A percentile compares a stretch with the other conserved stretches of the same genome.
Conservation (phyloP, 2,888 invertebrate species). For the Serripes groenlandicus region DNA sequence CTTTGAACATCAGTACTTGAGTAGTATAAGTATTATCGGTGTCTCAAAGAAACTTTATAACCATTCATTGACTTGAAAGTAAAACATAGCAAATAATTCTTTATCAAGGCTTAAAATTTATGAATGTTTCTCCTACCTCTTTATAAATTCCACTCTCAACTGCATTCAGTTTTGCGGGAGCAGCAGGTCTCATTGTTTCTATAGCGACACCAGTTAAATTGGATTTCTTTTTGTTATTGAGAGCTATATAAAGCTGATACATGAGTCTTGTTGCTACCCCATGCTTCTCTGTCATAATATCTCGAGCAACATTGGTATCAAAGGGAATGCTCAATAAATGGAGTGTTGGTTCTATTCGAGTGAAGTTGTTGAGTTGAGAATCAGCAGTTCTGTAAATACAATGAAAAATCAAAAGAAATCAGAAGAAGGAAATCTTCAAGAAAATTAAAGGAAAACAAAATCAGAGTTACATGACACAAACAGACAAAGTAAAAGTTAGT, state of each 20-base stretch:
- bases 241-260: slow-evolving; percentile 86
- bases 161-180: slow-evolving; percentile 85
- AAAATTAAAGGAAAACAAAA: too few species aligned
- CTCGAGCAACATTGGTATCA: slow-evolving; percentile 86
- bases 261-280: slow-evolving; percentile 85
- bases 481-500: too few species aligned
- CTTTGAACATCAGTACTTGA: too few species aligned
- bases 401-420: too few species aligned
- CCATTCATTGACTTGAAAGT: too few species aligned
- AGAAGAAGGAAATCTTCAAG: too few species aligned
- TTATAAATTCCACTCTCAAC: slow-evolving; percentile 85
- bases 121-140: too few species aligned
- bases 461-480: too few species aligned
- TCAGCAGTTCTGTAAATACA: slow-evolving; percentile 82
- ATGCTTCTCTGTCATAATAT: slow-evolving; percentile 86
- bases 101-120: too few species aligned
- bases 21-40: too few species aligned
- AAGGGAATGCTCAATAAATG: slow-evolving; percentile 85
- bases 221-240: slow-evolving; percentile 85
- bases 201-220: slow-evolving; percentile 86
- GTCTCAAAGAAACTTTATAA: too few species aligned
- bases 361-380: slow-evolving; percentile 86
- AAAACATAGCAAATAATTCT: too few species aligned
- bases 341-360: slow-evolving; percentile 84
- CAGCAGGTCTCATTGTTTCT: slow-evolving; percentile 86